Evolutionary conservation across 2,888 invertebrate genomes (phyloP), one percentile per base, ranked within the genome.

Genomic region (Brachyopa scutellaris): DNA sequence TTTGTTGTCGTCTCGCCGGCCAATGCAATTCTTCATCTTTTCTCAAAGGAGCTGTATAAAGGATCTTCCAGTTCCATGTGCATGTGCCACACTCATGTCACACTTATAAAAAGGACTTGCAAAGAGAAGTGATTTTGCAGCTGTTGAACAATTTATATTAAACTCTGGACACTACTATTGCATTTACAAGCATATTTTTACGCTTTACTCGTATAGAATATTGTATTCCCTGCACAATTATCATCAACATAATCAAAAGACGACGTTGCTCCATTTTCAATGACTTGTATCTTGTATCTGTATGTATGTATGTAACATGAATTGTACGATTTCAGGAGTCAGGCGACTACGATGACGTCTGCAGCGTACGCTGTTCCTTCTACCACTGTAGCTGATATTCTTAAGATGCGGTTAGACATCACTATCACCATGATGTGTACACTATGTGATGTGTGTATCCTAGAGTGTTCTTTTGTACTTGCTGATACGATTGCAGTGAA

Each of bases 21-120:
- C 57, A 57, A 51, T 64, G 57, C 36, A 77, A 77, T 77, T 64
- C 70, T 64, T 77, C 70, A 77, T 57, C 31, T 51, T 49, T 17
- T 51, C 36, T 69, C 55, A 62, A 55, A 55, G 40, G 38, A 31
- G 7, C 26, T n/a, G 11, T 36, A 11, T 9, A 23, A 36, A 45
- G 36, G 38, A 3, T 4, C 8, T 17, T 55, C 23, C 23, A 15
- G 42, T 9, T 2, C 9, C n/a, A 19, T 57, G 31, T 11, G 45
- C 53, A 55, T 33, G 17, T 53, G 45, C 31, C 45, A 45, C 36
- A 21, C 33, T 33, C 15, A 42, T 21, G 15, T 53, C 42, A 53
- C 26, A 31, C 31, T 47, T 45, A 1, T 8, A 57, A 36, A 13
- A 64, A 23, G 9, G 19, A 62, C 15, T 26, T 23, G n/a, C n/a